A percentile compares a stretch with the other conserved stretches of the same genome.
These are phyloP conservation scores for Cydia strobilella DNA, from an alignment of 1,140 invertebrate species.

Conservation along the genomic window DNA sequence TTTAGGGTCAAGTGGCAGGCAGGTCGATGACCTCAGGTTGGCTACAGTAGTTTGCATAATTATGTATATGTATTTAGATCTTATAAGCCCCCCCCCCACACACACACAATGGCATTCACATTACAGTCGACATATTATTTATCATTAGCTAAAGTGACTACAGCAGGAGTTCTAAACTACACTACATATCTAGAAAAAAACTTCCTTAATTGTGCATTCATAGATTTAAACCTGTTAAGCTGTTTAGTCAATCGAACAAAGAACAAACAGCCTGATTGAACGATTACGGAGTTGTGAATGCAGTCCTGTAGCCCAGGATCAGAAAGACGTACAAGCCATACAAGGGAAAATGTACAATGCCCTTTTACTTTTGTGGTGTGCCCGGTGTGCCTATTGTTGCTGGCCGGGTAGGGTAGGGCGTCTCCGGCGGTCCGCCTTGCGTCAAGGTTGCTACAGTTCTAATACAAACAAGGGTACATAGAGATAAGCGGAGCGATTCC, in stretches of 20 bases:
- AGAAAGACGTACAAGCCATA: neutral
- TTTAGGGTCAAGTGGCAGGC: slow-evolving; percentile 13
- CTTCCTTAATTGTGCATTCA: slow-evolving; percentile 15
- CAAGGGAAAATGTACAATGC: neutral
- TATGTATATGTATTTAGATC: too few relatives aligned
- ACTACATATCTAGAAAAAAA: slow-evolving; percentile 1
- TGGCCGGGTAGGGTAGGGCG: neutral
- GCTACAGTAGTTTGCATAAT: neutral
- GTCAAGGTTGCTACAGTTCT: slow-evolving; percentile 15
- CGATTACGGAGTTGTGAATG: slow-evolving; percentile 8
- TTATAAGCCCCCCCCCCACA: too few relatives aligned
- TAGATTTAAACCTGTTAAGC: neutral
- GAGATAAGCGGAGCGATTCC: neutral
- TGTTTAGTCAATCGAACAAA: slow-evolving; percentile 3
- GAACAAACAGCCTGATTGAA: slow-evolving; percentile 10
- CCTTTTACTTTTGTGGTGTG: neutral
- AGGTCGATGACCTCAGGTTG: neutral
- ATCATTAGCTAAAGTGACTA: neutral
- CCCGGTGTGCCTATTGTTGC: neutral
- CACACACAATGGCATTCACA: too few relatives aligned
- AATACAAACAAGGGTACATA: slow-evolving; percentile 8
- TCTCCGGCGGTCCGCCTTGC: slow-evolving; percentile 19
- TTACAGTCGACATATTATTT: too few relatives aligned
- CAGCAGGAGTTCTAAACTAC: neutral
- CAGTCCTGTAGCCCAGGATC: neutral